Evolutionary conservation across 1,140 invertebrate genomes (phyloP).

Genomic region (Homalodisca vitripennis): DNA sequence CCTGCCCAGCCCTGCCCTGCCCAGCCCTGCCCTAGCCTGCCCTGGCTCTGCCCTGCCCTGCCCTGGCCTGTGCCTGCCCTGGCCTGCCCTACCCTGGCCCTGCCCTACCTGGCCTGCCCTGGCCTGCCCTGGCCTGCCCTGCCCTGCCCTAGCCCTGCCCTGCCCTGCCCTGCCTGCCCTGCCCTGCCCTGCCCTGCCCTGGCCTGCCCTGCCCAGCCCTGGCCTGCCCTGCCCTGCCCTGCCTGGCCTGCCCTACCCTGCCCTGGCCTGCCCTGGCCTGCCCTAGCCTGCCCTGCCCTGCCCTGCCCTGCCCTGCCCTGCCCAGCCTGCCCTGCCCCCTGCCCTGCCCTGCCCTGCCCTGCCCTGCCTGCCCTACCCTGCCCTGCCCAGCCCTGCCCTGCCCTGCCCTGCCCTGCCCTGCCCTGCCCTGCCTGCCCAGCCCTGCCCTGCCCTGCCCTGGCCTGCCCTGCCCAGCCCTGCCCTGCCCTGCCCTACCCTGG

Average conservation of each 20-base stretch:
- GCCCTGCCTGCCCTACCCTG: too few relatives aligned
- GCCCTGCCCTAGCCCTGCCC: neutral
- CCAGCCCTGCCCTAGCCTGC: neutral
- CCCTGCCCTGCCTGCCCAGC: too few relatives aligned
- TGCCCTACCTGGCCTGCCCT: neutral
- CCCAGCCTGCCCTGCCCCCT: neutral
- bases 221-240: too few relatives aligned
- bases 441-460: too few relatives aligned
- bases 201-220: neutral
- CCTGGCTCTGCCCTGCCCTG: slow-evolving; percentile 8
- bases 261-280: neutral
- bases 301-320: neutral
- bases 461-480: neutral
- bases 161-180: too few relatives aligned
- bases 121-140: neutral
- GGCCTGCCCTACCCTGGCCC: neutral
- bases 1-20: slow-evolving; percentile 2
- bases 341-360: neutral
- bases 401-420: too few relatives aligned
- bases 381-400: slow-evolving; percentile 2
- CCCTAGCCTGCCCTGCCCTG: neutral
- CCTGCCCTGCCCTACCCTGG: neutral
- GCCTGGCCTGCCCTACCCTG: neutral
- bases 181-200: neutral
- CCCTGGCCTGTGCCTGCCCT: too few relatives aligned